A percentile compares a stretch with the other conserved stretches of the same genome.
Conservation (phyloP, 2,888 invertebrate genomes). For the Exocentrus adspersus region DNA sequence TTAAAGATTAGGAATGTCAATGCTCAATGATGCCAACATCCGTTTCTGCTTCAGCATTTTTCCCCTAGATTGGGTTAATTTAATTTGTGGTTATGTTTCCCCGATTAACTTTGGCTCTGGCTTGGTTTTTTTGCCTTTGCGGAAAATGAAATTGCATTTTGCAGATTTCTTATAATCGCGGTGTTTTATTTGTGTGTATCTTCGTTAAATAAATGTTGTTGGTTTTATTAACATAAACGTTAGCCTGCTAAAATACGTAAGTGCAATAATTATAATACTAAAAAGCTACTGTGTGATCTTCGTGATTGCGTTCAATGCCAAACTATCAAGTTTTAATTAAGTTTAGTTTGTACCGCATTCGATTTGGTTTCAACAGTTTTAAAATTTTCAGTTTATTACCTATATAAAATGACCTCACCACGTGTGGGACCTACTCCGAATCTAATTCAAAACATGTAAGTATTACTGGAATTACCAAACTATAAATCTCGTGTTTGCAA, state of each 20-base stretch:
- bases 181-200: constrained; percentile 1
- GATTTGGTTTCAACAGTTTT: too few relatives aligned
- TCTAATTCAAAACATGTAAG: constrained; percentile 56
- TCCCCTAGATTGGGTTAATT: constrained; percentile 14
- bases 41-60: neutral
- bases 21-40: too few relatives aligned
- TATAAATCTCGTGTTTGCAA: too few relatives aligned
- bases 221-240: neutral
- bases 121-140: constrained; percentile 25
- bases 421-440: constrained; percentile 46
- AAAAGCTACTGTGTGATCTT: too few relatives aligned
- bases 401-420: constrained; percentile 51
- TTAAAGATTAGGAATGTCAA: too few relatives aligned
- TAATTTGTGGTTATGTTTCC: too few relatives aligned
- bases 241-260: neutral
- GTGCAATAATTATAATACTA: too few relatives aligned
- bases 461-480: too few relatives aligned
- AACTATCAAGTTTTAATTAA: too few relatives aligned
- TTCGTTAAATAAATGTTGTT: constrained; percentile 21
- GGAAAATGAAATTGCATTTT: constrained; percentile 12
- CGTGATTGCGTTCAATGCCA: too few relatives aligned
- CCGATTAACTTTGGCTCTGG: neutral
- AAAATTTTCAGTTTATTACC: constrained; percentile 2
- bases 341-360: too few relatives aligned
- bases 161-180: neutral